Conservation (phyloP, 2,888 invertebrate genomes). For the Hydrotaea diabolus region DNA sequence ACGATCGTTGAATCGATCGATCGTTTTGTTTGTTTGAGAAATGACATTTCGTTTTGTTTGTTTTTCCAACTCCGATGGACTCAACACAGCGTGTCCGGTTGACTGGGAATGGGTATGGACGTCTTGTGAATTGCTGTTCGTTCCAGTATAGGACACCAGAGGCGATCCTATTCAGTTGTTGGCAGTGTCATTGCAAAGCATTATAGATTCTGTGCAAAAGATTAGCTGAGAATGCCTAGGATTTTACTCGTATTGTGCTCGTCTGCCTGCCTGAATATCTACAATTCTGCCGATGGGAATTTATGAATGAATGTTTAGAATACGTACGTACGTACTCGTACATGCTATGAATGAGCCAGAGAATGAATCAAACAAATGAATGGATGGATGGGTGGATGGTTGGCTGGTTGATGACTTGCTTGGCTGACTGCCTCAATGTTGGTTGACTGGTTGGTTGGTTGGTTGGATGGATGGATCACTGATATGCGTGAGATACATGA, state of each 20-base stretch:
- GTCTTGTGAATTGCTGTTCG: too few species aligned
- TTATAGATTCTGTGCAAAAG: constrained; percentile 58
- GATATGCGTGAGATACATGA: constrained; percentile 71
- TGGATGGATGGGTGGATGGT: neutral
- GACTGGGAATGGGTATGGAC: constrained; percentile 53
- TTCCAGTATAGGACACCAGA: neutral
- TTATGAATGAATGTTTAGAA: constrained; percentile 65
- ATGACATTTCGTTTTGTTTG: constrained; percentile 11
- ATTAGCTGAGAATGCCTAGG: constrained; percentile 47
- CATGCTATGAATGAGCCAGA: constrained; percentile 15
- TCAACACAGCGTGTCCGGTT: constrained; percentile 58
- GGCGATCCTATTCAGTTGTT: neutral
- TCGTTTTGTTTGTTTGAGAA: constrained; percentile 45
- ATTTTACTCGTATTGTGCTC: constrained; percentile 21
- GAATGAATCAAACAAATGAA: constrained; percentile 38
- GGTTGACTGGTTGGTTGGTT: constrained; percentile 23
- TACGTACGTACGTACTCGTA: too few species aligned
- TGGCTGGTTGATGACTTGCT: neutral
- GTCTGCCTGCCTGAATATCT: neutral
- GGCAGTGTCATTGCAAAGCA: neutral
- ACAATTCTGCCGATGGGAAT: constrained; percentile 47
- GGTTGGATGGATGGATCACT: constrained; percentile 62
- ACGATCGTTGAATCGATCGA: constrained; percentile 30
- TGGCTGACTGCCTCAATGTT: constrained; percentile 20
- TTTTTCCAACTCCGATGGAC: constrained; percentile 27